A percentile compares a stretch with the other conserved stretches of the same genome.
Conservation (phyloP, 2,797 vertebrate species). For the Parotocinclus haroldoi region DNA sequence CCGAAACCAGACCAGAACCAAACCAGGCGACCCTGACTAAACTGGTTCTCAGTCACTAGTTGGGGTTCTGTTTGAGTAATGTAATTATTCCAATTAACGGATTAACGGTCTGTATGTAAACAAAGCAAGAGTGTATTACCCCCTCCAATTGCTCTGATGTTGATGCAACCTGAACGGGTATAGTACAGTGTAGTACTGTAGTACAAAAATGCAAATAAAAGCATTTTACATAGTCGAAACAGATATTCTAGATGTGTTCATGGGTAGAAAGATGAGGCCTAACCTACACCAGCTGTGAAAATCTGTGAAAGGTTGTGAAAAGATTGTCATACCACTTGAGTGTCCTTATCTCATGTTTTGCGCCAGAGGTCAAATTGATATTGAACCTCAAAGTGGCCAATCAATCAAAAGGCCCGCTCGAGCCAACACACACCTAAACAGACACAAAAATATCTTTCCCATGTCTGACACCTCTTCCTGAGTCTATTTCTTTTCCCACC, state of each 20-base stretch:
- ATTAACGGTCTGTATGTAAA: no score
- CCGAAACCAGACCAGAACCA: no score
- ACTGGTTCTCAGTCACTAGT: no score
- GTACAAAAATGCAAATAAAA: neutral
- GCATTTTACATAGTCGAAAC: neutral
- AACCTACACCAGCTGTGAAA: neutral
- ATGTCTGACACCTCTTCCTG: slow-evolving; percentile 11
- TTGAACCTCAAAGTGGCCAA: slow-evolving; percentile 7
- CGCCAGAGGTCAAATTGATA: slow-evolving; percentile 29
- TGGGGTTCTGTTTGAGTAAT: no score
- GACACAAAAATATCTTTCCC: neutral
- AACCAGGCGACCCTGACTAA: no score
- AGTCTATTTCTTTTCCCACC: slow-evolving; percentile 5
- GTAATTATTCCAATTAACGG: no score
- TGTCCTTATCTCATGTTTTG: slow-evolving; percentile 22
- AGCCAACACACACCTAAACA: slow-evolving; percentile 14
- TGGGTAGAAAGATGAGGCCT: neutral
- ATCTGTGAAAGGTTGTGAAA: neutral
- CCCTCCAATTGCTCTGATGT: no score
- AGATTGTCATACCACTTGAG: slow-evolving; percentile 14
- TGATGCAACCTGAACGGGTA: no score
- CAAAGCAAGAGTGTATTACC: no score
- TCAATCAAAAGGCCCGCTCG: neutral
- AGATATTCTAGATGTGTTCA: neutral
- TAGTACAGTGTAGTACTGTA: no score